Base-by-base conservation (phyloP, 2,888 invertebrate genomes). In the Tanaodytes sp. region DNA sequence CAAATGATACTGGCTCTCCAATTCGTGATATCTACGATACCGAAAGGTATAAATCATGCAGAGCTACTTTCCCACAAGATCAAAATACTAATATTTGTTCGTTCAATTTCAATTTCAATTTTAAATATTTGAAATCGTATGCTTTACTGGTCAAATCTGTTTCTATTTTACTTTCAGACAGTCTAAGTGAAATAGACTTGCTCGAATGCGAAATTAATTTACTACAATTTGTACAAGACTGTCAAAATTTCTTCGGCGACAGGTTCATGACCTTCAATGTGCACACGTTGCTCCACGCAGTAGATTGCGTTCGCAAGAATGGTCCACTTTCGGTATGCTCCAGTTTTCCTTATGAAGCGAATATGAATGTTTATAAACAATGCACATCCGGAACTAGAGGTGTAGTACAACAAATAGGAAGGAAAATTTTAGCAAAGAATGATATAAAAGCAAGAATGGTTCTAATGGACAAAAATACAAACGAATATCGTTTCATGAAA, bases 361-460 rank as follows among this genome's bases (percentile, higher is more conserved):
- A 65, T 18, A 73, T 71, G 31, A 37, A 33, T 15, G 23, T 57
- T 19, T 27, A 64, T 8, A 73, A 73, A 52, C 19, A 51, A 11
- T 43, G 54, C 18, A 42, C 62, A 12, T 37, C 30, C 0, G 67
- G 73, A 12, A 43, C 71, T 1, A 73, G 54, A 54, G 65, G 49
- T 3, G 57, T 57, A 20, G 27, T 57, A 5, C 36, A 57, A 6
- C 45, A 57, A 18, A 57, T 57, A 6, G 57, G 27, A 1, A 43
- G 27, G 19, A 45, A 39, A 46, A n/a, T 46, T 11, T 33, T 57
- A 6, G 37, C 37, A 30, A 12, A 39, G 5, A 57, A 57, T 30
- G 46, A 55, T n/a, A 11, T 43, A 2, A 43, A 55, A 27, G 12
- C 33, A 3, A 43, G 45, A n/a, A n/a, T 45, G 45, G 20, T 45